phyloP scores from a whole-genome alignment of 2,888 invertebrate species.

The Diploptera punctata region DNA sequence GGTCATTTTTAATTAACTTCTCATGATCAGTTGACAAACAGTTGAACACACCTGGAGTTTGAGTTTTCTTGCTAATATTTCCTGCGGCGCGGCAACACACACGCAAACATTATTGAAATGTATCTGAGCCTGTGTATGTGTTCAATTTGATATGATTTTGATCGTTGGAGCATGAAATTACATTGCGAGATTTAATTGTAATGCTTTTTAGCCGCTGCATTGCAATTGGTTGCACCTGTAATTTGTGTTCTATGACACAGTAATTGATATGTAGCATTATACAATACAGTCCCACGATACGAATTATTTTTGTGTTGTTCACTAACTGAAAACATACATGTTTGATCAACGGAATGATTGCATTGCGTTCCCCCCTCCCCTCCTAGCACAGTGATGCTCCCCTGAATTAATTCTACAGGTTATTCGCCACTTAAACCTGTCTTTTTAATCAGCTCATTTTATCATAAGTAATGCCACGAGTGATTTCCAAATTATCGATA shows the following conservation, averaged over 20 bases:
- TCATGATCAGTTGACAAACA: conserved; percentile 21
- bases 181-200: conserved; percentile 52
- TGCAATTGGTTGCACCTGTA: conserved; percentile 38
- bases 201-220: conserved; percentile 38
- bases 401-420: neutral
- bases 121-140: neutral
- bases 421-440: neutral
- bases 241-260: conserved; percentile 31
- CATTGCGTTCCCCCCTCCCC: neutral
- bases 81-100: conserved; percentile 17
- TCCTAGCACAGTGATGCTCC: neutral
- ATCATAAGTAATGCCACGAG: no score
- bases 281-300: neutral
- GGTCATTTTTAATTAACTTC: conserved; percentile 37
- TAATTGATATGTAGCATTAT: conserved; percentile 19
- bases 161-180: conserved; percentile 52
- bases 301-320: conserved; percentile 14
- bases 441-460: neutral
- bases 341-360: conserved; percentile 9
- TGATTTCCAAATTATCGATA: no score
- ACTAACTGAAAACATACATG: neutral
- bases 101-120: conserved; percentile 17
- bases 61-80: conserved; percentile 19
- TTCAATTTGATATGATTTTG: conserved; percentile 46
- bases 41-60: neutral